Evolutionary conservation across 2,113 vertebrate species (phyloP).

Genomic region (Alces alces): DNA sequence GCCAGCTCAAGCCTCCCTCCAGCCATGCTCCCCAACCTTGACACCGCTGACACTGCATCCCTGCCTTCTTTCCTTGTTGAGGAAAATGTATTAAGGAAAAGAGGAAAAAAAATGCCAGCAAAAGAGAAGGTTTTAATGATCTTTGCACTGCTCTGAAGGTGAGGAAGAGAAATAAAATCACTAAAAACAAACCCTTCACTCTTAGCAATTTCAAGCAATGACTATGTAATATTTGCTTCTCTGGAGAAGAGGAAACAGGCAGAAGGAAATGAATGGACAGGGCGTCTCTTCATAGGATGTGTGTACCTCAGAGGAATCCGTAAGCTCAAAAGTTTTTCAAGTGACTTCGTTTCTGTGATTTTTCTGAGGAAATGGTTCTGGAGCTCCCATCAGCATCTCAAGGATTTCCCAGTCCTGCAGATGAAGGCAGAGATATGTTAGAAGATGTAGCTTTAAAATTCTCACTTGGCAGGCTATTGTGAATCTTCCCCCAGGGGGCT

Average conservation of each 20-base stretch:
- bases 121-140: neutral
- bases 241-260: neutral
- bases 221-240: neutral
- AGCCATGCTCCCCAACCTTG: accelerated
- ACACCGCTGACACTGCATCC: accelerated
- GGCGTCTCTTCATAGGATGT: neutral
- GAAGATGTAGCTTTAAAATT: neutral
- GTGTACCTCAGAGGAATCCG: neutral
- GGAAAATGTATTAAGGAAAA: neutral
- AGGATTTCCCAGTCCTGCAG: neutral
- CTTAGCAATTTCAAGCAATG: neutral
- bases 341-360: neutral
- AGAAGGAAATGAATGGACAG: neutral
- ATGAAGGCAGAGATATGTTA: neutral
- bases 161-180: neutral
- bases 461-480: neutral
- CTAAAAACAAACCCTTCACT: neutral
- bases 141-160: neutral
- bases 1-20: neutral
- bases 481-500: neutral
- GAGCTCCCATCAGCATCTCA: neutral
- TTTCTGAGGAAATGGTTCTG: neutral
- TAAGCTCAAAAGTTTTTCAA: neutral
- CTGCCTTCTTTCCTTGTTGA: neutral
- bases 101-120: neutral